Conservation (phyloP, 1,140 invertebrate species). For the Phthorimaea operculella region DNA sequence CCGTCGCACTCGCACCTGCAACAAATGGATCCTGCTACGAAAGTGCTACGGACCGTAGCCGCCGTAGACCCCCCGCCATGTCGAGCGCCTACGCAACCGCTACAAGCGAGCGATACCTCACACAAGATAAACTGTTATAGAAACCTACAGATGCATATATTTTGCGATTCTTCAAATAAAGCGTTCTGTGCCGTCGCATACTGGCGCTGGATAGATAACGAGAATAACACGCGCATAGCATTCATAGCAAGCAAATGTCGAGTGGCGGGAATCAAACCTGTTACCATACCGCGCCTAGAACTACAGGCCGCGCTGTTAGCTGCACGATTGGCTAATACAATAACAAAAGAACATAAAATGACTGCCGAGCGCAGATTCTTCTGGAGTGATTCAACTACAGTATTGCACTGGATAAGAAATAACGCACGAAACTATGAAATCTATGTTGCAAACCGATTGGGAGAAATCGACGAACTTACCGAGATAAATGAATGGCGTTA, state of each 20-base stretch:
- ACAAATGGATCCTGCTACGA: not conserved
- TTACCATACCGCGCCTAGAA: constrained; percentile 33
- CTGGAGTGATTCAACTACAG: constrained; percentile 24
- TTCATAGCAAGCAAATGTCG: constrained; percentile 27
- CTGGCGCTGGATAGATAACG: constrained; percentile 14
- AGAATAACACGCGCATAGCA: not conserved
- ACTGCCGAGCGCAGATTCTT: not conserved
- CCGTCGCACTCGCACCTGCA: not conserved
- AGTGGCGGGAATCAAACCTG: constrained; percentile 30
- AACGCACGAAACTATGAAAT: constrained; percentile 19
- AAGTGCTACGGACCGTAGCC: not conserved
- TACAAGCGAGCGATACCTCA: not conserved
- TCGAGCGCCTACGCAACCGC: not conserved
- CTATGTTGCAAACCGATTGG: constrained; percentile 26
- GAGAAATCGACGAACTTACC: constrained; percentile 28
- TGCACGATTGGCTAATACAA: constrained; percentile 21
- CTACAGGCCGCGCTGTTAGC: constrained; percentile 40
- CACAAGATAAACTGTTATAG: not conserved
- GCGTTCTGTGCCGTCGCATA: not conserved
- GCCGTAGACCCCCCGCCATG: not conserved
- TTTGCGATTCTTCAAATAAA: not conserved
- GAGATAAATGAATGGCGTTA: constrained; percentile 23
- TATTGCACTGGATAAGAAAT: constrained; percentile 24
- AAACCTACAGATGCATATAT: constrained; percentile 4
- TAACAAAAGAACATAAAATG: constrained; percentile 12